Evolutionary conservation across 2,888 invertebrate genomes (phyloP).

Genomic region (Melinaea marsaeus): DNA sequence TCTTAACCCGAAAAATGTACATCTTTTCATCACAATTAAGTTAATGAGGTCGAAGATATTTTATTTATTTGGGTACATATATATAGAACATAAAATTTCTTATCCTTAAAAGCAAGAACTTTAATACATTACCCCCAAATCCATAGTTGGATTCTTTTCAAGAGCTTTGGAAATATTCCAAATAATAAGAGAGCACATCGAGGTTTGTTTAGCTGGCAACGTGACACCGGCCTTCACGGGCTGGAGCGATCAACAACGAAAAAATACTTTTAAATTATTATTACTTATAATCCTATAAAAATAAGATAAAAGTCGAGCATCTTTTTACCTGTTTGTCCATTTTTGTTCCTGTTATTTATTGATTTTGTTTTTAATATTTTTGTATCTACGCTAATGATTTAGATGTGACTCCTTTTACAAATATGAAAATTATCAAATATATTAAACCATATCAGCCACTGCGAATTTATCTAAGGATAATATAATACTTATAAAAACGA

Average conservation of each 20-base stretch:
- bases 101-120: too few species aligned
- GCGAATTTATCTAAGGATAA: background rate
- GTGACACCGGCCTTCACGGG: constrained; percentile 19
- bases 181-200: constrained; percentile 53
- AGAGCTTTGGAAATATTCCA: constrained; percentile 66
- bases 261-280: constrained; percentile 2
- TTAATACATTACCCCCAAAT: constrained; percentile 50
- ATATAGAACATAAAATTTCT: too few species aligned
- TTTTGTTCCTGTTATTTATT: background rate
- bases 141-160: constrained; percentile 50
- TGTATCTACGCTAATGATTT: background rate
- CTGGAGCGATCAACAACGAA: constrained; percentile 4
- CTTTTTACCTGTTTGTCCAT: constrained; percentile 1
- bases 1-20: too few species aligned
- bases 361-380: background rate
- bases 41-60: too few species aligned
- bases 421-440: background rate
- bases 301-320: background rate
- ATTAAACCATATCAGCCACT: background rate
- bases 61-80: too few species aligned
- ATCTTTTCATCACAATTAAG: too few species aligned
- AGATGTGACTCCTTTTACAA: background rate
- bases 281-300: background rate
- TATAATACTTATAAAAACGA: background rate
- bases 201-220: constrained; percentile 38